Evolutionary conservation across 2,113 vertebrate genomes (phyloP).

Genomic region (Corythornis vintsioides): DNA sequence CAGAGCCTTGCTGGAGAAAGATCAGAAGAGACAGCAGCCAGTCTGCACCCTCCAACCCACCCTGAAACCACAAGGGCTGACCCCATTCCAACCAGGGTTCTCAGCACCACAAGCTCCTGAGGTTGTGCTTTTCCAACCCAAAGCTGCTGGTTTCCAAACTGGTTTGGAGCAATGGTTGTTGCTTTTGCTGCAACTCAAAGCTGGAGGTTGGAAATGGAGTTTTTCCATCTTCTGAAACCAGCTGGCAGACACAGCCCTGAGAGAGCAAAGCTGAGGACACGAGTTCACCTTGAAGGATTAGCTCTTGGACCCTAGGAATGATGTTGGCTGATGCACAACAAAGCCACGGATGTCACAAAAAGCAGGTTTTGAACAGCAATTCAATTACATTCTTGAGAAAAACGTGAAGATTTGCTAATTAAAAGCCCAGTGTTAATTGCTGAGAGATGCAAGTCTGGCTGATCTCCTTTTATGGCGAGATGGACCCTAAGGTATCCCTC

Average conservation of each 20-base stretch:
- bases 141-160: not conserved
- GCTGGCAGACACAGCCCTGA: not conserved
- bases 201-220: not conserved
- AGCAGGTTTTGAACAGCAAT: not conserved
- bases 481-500: not conserved
- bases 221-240: not conserved
- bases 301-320: not conserved
- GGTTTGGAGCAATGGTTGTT: not conserved
- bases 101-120: not conserved
- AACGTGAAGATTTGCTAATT: not conserved
- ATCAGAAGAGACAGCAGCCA: slow-evolving; percentile 43
- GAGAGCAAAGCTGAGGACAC: not conserved
- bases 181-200: not conserved
- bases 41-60: not conserved
- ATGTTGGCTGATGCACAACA: not conserved
- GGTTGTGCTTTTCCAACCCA: not conserved
- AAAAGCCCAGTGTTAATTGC: not conserved
- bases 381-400: not conserved
- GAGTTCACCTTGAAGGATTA: not conserved
- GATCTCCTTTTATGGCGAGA: not conserved
- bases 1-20: not conserved
- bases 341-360: not conserved
- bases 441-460: not conserved
- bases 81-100: not conserved
- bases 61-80: not conserved